Evolutionary conservation across 2,113 vertebrate species (phyloP), one percentile per base, ranked within the genome.

Genomic region (Odontophorus gujanensis): DNA sequence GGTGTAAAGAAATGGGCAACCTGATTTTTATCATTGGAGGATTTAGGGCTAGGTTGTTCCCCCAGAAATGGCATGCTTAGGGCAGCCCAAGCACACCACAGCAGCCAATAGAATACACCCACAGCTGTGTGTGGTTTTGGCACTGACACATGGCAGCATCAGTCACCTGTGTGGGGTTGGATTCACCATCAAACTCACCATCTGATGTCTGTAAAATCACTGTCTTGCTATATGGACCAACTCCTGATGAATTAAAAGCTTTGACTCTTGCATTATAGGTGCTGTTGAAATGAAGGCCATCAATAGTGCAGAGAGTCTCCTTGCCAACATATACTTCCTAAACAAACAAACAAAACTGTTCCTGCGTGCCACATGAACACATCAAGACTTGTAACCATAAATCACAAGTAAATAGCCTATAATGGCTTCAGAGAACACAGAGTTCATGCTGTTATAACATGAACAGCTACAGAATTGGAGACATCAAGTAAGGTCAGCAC

Each of bases 311-410:
- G 88, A 99, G 97, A 1, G 99, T 99, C 97, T 99, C 99, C 97
- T 99, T 99, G 86, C 99, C 99, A 38, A 99, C 99, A 11, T 99
- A 99, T 3, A 99, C 99, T 93, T 99, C 99, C 99, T 99, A 94
- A 28, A 53, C 43, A 93, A 59, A 24, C 7, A 53, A 53, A 55
- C 8, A 30, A 18, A 91, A 55, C 30, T 55, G 11, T 26, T 81
- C 55, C 36, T 62, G 51, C 59, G 42, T 63, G 61, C 42, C 30
- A 45, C 65, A 61, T 40, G 45, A 30, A 47, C 58, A 57, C 14
- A 66, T 30, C 50, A 76, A 62, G n/a, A 51, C 22, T 67, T 82
- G 42, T 76, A 71, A 92, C 91, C 22, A 40, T 3, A 87, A 95
- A 22, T 24, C 38, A 43, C 55, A 81, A 81, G 73, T 32, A 57